Evolutionary conservation across 1,140 invertebrate genomes (phyloP), one percentile per base, ranked within the genome.

Genomic region (Rhizoglyphus robini): DNA sequence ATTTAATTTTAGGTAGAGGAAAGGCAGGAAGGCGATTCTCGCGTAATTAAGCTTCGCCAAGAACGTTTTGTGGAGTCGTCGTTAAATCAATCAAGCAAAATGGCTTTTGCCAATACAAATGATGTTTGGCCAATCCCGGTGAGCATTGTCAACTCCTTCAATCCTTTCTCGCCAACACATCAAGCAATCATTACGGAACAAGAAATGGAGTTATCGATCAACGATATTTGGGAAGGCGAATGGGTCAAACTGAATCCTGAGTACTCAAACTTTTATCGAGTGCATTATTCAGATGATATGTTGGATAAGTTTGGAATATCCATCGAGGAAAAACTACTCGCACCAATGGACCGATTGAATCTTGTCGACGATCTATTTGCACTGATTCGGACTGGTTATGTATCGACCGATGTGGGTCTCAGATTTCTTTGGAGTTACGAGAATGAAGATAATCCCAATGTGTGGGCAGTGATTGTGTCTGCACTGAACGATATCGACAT

Each of bases 381-480:
- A 23, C 51, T 81, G 77, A 86, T 91, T 1, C 85, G 91, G 77
- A 86, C 88, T n/a, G 90, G 91, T 3, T 82, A 88, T 67, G 81
- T 82, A 1, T 83, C 83, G 31, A 88, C 88, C 18, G 83, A 84
- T 0, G 86, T 92, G 71, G 84, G 88, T 23, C 72, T 87, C 29
- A 81, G 83, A 70, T 76, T 88, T 4, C 81, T 87, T 63, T 79
- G 84, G 68, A 86, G 88, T 0, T 94, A 87, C 74, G 80, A 81
- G 60, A 81, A 87, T 68, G 91, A 96, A 75, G 85, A 85, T n/a
- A 87, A 92, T 75, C 95, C 88, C 75, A 92, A 89, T 0, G 91
- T 95, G 0, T 96, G 91, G 91, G 86, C 82, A 1, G 87, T 85
- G 13, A 86, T 96, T 67, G 81, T 82, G n/a, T 86, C 84, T 71